phyloP scores from a whole-genome alignment of 2,113 vertebrate species.

The Bettongia penicillata region DNA sequence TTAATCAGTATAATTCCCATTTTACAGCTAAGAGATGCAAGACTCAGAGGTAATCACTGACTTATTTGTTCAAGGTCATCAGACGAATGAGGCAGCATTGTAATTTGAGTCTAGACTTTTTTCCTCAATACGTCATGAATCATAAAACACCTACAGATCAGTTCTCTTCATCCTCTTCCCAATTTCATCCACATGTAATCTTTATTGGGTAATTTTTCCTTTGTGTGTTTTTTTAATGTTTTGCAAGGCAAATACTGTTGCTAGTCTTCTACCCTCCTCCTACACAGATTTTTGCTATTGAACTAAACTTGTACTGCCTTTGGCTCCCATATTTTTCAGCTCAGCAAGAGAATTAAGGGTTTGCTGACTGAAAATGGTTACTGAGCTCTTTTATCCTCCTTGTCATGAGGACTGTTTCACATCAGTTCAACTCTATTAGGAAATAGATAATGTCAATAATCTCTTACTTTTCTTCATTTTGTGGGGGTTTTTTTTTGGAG shows the following conservation, averaged over 20 bases:
- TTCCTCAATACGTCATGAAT: background rate
- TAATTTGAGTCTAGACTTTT: background rate
- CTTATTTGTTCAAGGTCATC: background rate
- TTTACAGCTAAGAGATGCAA: background rate
- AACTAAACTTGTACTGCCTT: background rate
- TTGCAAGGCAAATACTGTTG: background rate
- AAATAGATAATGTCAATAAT: background rate
- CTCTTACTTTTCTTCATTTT: background rate
- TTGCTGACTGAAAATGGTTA: background rate
- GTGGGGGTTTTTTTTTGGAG: background rate
- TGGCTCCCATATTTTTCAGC: background rate
- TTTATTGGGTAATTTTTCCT: background rate
- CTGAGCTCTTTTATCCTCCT: background rate
- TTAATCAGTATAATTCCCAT: background rate
- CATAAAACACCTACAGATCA: background rate
- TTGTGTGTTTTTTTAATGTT: background rate
- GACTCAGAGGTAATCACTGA: background rate
- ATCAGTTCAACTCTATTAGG: background rate
- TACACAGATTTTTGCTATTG: background rate
- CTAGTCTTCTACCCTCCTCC: background rate
- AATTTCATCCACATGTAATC: background rate
- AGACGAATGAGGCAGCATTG: background rate
- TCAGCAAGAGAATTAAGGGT: background rate
- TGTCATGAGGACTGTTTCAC: background rate
- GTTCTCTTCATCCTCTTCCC: background rate